Percentiles rank a stretch among this genome's conserved stretches.
Conservation (phyloP, 2,113 vertebrate species). For the Carassius gibelio region DNA sequence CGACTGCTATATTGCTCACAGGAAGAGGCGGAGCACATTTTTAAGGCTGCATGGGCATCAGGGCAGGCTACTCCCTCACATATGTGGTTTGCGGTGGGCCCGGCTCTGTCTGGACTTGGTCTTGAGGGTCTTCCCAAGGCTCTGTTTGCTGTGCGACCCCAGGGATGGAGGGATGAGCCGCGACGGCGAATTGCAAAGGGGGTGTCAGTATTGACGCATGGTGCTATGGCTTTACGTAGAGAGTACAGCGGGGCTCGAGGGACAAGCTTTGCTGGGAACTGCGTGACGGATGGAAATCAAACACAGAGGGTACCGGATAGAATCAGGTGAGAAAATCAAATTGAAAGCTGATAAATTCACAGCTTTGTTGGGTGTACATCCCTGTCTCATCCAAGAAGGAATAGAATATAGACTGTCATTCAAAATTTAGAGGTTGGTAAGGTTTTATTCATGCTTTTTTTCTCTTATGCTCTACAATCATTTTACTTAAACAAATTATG, state of each 20-base stretch:
- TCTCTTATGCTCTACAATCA: not conserved
- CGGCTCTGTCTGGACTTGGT: conserved; percentile 81
- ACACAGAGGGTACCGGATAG: conserved; percentile 80
- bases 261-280: conserved; percentile 85
- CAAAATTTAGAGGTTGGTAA: not conserved
- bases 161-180: conserved; percentile 90
- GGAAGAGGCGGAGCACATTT: conserved; percentile 87
- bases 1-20: conserved; percentile 91
- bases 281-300: conserved; percentile 82
- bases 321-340: conserved; percentile 77
- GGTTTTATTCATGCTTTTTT: not conserved
- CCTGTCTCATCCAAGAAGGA: not conserved
- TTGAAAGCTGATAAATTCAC: not conserved
- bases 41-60: conserved; percentile 82
- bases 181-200: conserved; percentile 84
- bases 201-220: conserved; percentile 89
- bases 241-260: conserved; percentile 79
- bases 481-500: too few species aligned
- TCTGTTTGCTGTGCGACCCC: conserved; percentile 86
- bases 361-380: not conserved
- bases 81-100: conserved; percentile 92
- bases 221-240: conserved; percentile 84
- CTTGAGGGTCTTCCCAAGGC: conserved; percentile 85
- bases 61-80: conserved; percentile 88
- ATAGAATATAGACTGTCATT: not conserved